A percentile compares a stretch with the other conserved stretches of the same genome.
Conservation (phyloP, 2,113 vertebrate genomes). For the Protobothrops mucrosquamatus region DNA sequence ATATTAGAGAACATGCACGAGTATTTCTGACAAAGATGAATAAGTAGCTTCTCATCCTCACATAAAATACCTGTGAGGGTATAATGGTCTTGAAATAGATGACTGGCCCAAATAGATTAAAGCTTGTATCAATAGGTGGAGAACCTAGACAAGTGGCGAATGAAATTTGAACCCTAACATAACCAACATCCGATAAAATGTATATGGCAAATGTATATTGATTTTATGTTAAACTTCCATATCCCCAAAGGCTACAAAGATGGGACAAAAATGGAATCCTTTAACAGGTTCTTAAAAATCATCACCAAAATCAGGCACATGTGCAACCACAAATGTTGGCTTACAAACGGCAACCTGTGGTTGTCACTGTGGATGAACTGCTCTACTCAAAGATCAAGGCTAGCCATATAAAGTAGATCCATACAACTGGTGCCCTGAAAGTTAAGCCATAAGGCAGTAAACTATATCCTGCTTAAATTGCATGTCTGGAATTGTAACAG, state of each 20-base stretch:
- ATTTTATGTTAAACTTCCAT: background rate
- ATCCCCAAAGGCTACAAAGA: no score
- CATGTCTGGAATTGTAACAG: background rate
- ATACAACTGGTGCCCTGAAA: background rate
- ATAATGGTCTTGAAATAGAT: background rate
- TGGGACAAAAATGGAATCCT: background rate
- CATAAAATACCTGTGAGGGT: background rate
- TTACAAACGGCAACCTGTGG: background rate
- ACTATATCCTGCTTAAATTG: background rate
- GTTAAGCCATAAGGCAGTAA: background rate
- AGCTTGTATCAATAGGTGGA: background rate
- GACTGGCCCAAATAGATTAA: background rate
- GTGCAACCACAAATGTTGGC: background rate
- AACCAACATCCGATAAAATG: background rate
- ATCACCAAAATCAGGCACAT: background rate
- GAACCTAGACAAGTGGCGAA: background rate
- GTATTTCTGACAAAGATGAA: background rate
- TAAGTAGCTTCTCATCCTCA: background rate
- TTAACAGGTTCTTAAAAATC: background rate
- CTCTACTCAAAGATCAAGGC: background rate
- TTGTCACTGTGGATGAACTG: no score
- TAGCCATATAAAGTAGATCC: background rate
- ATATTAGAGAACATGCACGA: background rate
- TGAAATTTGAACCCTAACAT: background rate
- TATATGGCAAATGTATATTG: background rate